Evolutionary conservation across 2,113 vertebrate genomes (phyloP).

Genomic region (Albula glossodonta): DNA sequence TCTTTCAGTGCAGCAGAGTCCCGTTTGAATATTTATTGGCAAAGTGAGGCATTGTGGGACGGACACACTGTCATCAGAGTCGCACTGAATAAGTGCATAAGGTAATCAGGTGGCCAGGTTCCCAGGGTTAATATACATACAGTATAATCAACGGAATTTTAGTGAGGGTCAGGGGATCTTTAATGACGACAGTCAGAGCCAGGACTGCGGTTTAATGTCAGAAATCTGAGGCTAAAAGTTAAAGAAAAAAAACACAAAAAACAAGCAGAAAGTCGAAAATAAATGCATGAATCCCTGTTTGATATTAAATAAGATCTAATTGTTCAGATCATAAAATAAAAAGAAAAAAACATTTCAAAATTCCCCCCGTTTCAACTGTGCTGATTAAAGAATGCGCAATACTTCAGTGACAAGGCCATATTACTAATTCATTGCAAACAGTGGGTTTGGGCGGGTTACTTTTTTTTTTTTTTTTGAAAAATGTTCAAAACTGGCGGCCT

Average conservation of each 20-base stretch:
- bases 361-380: constrained; percentile 63
- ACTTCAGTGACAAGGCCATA: constrained; percentile 85
- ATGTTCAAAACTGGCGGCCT: constrained; percentile 89
- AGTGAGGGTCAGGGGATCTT: too few relatives aligned
- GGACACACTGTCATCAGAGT: too few relatives aligned
- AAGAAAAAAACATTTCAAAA: constrained; percentile 71
- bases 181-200: too few relatives aligned
- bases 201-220: background rate
- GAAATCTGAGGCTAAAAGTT: constrained; percentile 42
- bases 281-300: constrained; percentile 39
- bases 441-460: constrained; percentile 86
- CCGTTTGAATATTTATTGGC: too few relatives aligned
- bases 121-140: too few relatives aligned
- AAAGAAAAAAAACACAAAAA: constrained; percentile 25
- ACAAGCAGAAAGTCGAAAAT: constrained; percentile 38
- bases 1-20: too few relatives aligned
- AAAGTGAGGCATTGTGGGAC: too few relatives aligned
- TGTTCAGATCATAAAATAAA: constrained; percentile 69
- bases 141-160: too few relatives aligned
- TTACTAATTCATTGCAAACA: constrained; percentile 94
- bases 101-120: too few relatives aligned
- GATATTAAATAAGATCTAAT: constrained; percentile 62
- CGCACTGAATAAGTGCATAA: too few relatives aligned
- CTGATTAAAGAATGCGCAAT: constrained; percentile 86
- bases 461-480: constrained; percentile 72